Evolutionary conservation across 2,113 vertebrate genomes (phyloP), one percentile per base, ranked within the genome.

Genomic region (Macrotis lagotis): DNA sequence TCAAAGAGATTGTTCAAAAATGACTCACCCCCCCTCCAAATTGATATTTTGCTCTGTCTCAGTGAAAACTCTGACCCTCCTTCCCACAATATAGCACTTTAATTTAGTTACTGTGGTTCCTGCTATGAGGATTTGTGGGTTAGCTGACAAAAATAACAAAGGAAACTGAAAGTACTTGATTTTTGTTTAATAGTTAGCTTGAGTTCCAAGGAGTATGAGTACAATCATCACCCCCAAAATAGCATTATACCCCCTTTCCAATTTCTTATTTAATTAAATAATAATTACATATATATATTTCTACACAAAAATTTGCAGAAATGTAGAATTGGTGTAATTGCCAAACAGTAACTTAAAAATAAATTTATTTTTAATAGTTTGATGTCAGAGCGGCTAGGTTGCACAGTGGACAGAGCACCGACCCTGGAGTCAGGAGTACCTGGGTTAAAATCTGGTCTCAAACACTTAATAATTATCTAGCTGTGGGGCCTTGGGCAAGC

Each of bases 71-170:
- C 25, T 1, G 91, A 3, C 8, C 8, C 26, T 50, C 52, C 88
- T 83, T 83, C 53, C 12, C 11, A 7, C 44, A 25, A 55, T 89
- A 92, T 92, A 94, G 11, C 6, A 26, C 12, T 47, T 37, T 59
- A 26, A 90, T 95, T 3, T 94, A 92, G 55, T 92, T 91, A 95
- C 51, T 91, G 50, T 92, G 88, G 51, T 50, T 0, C 8, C n/a
- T 49, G 25, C 51, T 51, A 12, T 48, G 91, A 24, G 26, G 44
- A 26, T 52, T 95, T 94, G 48, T 55, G 51, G 25, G 48, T 44
- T 96, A 91, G 92, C 50, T 92, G 59, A 48, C 94, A 4, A 90
- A 83, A 92, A 91, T 66, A 66, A 37, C 28, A 66, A 66, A 66
- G 31, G 28, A 66, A 66, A 66, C 28, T 37, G 31, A 66, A 66